These are phyloP conservation scores for Centrocercus urophasianus DNA, from an alignment of 2,113 vertebrate species.

Conservation along the genomic window DNA sequence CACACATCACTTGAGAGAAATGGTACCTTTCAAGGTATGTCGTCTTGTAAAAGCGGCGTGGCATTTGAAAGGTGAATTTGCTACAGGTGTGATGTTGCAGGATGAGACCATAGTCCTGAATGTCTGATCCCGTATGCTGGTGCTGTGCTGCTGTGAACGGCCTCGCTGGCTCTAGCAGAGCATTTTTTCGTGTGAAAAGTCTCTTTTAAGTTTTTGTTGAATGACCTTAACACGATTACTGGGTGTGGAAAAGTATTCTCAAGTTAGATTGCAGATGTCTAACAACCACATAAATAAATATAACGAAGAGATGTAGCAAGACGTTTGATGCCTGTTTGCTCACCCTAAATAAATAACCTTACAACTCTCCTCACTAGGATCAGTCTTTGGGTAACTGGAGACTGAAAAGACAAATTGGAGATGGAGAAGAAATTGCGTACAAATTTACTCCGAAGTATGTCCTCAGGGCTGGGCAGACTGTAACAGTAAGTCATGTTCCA, in stretches of 20 bases:
- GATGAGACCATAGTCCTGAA: neutral
- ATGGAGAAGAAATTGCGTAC: conserved; percentile 88
- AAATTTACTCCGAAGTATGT: conserved; percentile 96
- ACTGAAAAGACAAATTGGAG: conserved; percentile 88
- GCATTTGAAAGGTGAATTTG: neutral
- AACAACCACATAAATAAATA: neutral
- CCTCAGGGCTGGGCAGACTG: conserved; percentile 92
- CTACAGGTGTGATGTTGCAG: neutral
- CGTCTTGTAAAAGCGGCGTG: neutral
- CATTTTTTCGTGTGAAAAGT: neutral
- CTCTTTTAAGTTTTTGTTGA: neutral
- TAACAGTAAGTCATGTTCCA: conserved; percentile 85
- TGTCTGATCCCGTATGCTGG: neutral
- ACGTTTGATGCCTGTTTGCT: neutral
- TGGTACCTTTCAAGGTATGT: neutral
- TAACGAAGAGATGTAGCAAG: neutral
- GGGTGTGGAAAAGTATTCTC: neutral
- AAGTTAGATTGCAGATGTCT: neutral
- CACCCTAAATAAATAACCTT: conserved; percentile 9
- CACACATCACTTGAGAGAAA: neutral
- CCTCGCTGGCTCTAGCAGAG: neutral
- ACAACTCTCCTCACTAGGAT: conserved; percentile 79
- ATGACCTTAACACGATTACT: neutral
- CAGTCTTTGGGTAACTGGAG: conserved; percentile 95
- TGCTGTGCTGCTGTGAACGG: neutral